phyloP scores from a whole-genome alignment of 2,113 vertebrate genomes.

The Phylloscopus whistleri region DNA sequence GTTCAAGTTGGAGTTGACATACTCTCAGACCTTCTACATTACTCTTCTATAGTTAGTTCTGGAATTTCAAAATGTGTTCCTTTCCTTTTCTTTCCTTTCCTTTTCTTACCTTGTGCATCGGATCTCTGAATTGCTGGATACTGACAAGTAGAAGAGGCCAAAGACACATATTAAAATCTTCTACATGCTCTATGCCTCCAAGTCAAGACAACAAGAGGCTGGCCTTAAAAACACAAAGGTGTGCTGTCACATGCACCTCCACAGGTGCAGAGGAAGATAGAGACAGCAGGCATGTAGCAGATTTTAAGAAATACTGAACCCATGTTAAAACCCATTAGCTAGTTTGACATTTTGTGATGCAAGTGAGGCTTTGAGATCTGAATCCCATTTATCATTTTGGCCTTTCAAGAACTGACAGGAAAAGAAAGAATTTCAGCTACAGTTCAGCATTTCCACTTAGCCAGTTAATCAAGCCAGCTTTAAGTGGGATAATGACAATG shows the following conservation, averaged over 20 bases:
- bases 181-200: not conserved
- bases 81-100: not conserved
- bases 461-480: not conserved
- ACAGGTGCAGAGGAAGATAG: not conserved
- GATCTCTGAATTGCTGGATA: not conserved
- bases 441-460: slow-evolving; percentile 33
- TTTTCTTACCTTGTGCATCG: not conserved
- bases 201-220: not conserved
- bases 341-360: slow-evolving; percentile 30
- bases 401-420: slow-evolving; percentile 34
- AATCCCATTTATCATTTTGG: slow-evolving; percentile 25
- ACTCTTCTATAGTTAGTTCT: not conserved
- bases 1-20: not conserved
- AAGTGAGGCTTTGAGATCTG: slow-evolving; percentile 20
- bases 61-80: not conserved
- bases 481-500: slow-evolving; percentile 33
- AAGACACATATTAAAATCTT: not conserved
- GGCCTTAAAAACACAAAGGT: not conserved
- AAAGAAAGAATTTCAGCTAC: slow-evolving; percentile 21
- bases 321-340: not conserved
- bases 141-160: not conserved
- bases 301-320: slow-evolving; percentile 2
- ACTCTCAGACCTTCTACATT: not conserved
- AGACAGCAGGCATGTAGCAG: not conserved
- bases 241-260: not conserved